Evolutionary conservation across 2,113 vertebrate genomes (phyloP), one percentile per base, ranked within the genome.

Genomic region (Callorhinus ursinus): DNA sequence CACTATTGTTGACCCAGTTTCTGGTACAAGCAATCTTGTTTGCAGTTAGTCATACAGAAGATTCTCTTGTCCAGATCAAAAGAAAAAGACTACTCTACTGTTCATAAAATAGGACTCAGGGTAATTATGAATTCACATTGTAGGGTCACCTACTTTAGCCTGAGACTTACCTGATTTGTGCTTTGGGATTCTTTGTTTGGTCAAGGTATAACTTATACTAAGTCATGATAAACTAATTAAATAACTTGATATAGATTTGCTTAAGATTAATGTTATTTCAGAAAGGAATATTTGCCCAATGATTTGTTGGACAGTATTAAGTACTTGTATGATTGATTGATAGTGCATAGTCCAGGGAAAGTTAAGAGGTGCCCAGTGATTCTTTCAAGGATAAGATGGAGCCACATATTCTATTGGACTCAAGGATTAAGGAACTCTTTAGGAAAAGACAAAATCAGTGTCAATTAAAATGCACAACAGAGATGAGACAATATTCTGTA

Each of bases 351-450:
- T 71, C 55, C 28, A 81, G 31, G 22, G 46, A 81, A 69, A 26
- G 39, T 80, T 82, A 53, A 88, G 65, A 93, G 28, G 67, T 59
- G 28, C 7, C 82, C 86, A 61, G 2, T 77, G 55, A 65, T 85
- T 94, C 65, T 36, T 49, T 93, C 22, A 81, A 88, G 51, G 59
- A 94, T 81, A 88, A 95, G 33, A 77, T 76, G 36, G 57, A 84
- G 19, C 12, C 24, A 10, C 74, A 8, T 31, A 28, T 83, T 42
- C 24, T 46, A 61, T 80, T 83, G 87, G 11, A 51, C 4, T 67
- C 28, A 90, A 92, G 63, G n/a, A 95, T 67, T 14, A 92, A 49
- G 26, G 26, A 80, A 55, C 36, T 18, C 6, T 92, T 55, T 72
- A 77, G 53, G 16, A 46, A 59, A 72, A 88, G 53, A 85, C 4